phyloP scores from a whole-genome alignment of 2,797 vertebrate genomes.

The Orestias chungarensis region DNA sequence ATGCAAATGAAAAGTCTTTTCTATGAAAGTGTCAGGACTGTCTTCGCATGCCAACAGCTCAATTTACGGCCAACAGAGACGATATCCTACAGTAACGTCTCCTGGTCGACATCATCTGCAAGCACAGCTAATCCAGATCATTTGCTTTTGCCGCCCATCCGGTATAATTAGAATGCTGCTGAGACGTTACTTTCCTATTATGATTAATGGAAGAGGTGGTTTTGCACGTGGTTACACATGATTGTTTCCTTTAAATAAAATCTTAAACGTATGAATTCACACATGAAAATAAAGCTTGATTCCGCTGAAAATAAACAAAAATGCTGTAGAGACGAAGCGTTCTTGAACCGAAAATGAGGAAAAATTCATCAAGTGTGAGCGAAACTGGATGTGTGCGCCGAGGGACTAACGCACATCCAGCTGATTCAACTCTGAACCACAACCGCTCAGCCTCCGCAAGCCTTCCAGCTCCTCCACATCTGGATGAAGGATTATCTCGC shows the following conservation, averaged over 20 bases:
- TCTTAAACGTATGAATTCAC: background rate
- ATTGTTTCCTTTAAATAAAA: background rate
- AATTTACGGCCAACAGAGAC: background rate
- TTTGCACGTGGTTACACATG: background rate
- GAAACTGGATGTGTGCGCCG: background rate
- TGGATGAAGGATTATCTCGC: slow-evolving; percentile 8
- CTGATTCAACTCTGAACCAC: background rate
- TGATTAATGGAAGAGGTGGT: background rate
- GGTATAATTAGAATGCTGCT: background rate
- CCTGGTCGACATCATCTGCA: background rate
- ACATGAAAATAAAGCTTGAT: too few species aligned
- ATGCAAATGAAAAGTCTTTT: too few species aligned
- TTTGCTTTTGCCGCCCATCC: background rate
- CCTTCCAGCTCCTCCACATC: background rate
- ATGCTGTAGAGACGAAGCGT: background rate
- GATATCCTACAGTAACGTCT: background rate
- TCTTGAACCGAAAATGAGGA: background rate
- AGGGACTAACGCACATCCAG: background rate
- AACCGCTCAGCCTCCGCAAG: background rate
- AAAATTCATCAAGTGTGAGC: too few species aligned
- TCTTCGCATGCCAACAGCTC: background rate
- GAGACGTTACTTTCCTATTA: background rate
- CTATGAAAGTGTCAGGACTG: too few species aligned
- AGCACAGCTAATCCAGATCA: background rate
- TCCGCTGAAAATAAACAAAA: too few species aligned